Conservation (phyloP, 2,113 vertebrate species). For the Marmota flaviventris region DNA sequence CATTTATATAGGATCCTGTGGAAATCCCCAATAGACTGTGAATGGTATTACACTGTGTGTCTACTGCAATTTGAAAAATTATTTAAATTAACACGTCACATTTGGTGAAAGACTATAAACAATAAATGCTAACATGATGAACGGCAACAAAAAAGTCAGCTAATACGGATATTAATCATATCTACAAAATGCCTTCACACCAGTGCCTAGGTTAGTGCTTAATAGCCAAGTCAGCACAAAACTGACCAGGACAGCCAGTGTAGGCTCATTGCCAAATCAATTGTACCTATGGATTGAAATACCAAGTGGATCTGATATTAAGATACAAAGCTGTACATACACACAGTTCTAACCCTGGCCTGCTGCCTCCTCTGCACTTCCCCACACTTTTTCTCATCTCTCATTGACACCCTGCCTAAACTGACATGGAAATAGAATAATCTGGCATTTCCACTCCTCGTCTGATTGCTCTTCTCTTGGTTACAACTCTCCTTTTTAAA, state of each 20-base stretch:
- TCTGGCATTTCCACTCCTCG: background rate
- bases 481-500: slow-evolving; percentile 20
- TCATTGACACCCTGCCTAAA: background rate
- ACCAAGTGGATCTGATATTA: background rate
- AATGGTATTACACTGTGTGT: background rate
- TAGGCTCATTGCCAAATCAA: background rate
- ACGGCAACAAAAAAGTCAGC: background rate
- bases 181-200: background rate
- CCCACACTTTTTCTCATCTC: background rate
- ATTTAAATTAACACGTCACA: slow-evolving; percentile 7
- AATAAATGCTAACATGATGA: background rate
- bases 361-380: background rate
- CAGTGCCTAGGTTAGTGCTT: background rate
- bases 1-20: background rate
- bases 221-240: background rate
- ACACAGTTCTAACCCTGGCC: background rate
- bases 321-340: background rate
- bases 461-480: background rate
- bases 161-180: background rate
- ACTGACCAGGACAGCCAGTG: background rate
- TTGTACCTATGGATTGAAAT: background rate
- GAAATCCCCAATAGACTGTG: background rate
- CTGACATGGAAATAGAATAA: background rate
- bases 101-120: background rate
- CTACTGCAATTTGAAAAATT: slow-evolving; percentile 6